Evolutionary conservation across 2,113 vertebrate genomes (phyloP).

Genomic region (Onychorhynchus coronatus): DNA sequence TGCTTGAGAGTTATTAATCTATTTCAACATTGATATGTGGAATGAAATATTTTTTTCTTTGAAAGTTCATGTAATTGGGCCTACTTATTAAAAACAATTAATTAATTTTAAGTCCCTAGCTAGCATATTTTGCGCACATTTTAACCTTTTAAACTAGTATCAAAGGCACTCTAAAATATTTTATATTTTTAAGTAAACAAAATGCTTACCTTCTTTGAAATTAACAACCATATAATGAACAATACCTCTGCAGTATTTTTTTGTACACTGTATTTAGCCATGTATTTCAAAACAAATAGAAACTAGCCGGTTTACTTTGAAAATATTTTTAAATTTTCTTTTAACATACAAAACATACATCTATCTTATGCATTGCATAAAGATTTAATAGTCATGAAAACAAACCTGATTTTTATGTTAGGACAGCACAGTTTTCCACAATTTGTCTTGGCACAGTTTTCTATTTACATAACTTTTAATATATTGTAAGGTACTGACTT

Average conservation of each 20-base stretch:
- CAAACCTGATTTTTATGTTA: neutral
- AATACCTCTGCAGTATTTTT: neutral
- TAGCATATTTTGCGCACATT: neutral
- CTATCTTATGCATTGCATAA: neutral
- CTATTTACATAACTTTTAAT: neutral
- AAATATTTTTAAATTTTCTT: neutral
- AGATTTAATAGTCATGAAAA: neutral
- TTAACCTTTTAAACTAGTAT: neutral
- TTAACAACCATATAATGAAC: neutral
- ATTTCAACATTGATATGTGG: neutral
- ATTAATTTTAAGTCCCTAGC: neutral
- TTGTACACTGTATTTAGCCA: neutral
- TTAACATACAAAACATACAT: neutral
- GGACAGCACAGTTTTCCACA: neutral
- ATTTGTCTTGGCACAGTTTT: neutral
- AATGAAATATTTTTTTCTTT: neutral
- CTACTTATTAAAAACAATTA: neutral
- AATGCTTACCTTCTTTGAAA: neutral
- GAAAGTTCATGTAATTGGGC: neutral
- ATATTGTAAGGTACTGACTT: neutral
- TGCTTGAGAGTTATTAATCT: neutral
- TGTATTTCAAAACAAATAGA: neutral
- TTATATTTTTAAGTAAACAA: neutral
- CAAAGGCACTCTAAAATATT: neutral
- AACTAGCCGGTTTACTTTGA: neutral